Evolutionary conservation across 1,140 invertebrate species (phyloP), one percentile per base, ranked within the genome.

Genomic region (Habropoda laboriosa): DNA sequence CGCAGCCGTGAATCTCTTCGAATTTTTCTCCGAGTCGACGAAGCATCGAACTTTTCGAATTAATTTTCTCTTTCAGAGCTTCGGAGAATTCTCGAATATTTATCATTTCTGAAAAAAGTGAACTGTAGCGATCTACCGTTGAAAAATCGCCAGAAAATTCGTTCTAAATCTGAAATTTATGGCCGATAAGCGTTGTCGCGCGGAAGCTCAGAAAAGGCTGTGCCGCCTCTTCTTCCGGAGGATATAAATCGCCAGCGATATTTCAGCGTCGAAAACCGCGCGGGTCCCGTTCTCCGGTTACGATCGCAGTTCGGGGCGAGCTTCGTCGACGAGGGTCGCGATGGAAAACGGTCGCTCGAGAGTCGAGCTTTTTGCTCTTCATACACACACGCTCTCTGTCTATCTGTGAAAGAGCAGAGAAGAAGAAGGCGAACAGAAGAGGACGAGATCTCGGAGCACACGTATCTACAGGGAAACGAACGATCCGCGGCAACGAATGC

Each of bases 171-270:
- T n/a, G n/a, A n/a, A n/a, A n/a, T n/a, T n/a, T n/a, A n/a, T n/a
- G n/a, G n/a, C 21, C 8, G 8, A 35, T 0, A 24, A 24, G 6
- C n/a, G 32, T 13, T 7, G 18, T 27, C 32, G 30, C 21, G 21
- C 5, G 21, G 30, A 38, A 35, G 27, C 32, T 13, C 6, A 21
- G 32, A 38, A 4, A 10, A 13, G 58, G 21, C 35, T 24, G 6
- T 5, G 3, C 21, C 58, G 30, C 16, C 42, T n/a, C 77, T 70
- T 35, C 51, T 60, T 61, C 55, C 53, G 53, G 74, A 60, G 42
- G 57, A 78, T 74, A 85, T 83, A 71, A 85, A 87, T 87, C 80
- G 80, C 79, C 64, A 45, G 63, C 68, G 78, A 87, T 87, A 87
- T 87, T 82, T 87, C 81, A 85, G 66, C 74, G 80, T 82, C 77